A percentile compares a stretch with the other conserved stretches of the same genome.
phyloP scores from a whole-genome alignment of 2,888 invertebrate species.

The Drosophila eohydei region DNA sequence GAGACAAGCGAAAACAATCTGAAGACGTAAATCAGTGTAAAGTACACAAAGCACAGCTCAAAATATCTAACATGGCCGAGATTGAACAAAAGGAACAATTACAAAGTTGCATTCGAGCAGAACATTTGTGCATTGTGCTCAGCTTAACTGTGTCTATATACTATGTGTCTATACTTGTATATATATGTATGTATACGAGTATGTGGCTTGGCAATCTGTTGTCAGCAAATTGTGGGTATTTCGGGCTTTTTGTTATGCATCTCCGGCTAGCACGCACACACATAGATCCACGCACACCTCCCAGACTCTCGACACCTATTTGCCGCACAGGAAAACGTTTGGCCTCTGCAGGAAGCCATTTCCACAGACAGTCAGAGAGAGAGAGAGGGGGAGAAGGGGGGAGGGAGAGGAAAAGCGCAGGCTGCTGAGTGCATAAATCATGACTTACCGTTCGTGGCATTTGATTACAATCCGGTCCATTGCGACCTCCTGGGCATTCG shows the following conservation, averaged over 20 bases:
- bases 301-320: neutral
- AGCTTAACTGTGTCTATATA: neutral
- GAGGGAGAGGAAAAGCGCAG: constrained; percentile 12
- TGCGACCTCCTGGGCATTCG: constrained; percentile 90
- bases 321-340: constrained; percentile 16
- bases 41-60: constrained; percentile 30
- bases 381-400: too few species aligned
- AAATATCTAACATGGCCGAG: constrained; percentile 18
- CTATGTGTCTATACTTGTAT: neutral
- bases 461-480: constrained; percentile 89
- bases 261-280: constrained; percentile 15
- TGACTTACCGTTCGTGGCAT: constrained; percentile 88
- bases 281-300: constrained; percentile 3
- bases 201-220: constrained; percentile 24
- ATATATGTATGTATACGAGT: constrained; percentile 13
- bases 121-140: constrained; percentile 6
- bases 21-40: constrained; percentile 55
- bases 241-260: constrained; percentile 61
- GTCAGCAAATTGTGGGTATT: constrained; percentile 70
- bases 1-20: constrained; percentile 17
- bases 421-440: constrained; percentile 80
- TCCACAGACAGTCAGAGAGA: neutral
- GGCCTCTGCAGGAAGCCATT: constrained; percentile 39
- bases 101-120: constrained; percentile 46
- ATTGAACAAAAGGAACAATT: constrained; percentile 57